These are phyloP conservation scores for Todus mexicanus DNA, from an alignment of 2,797 vertebrate genomes.

Conservation along the genomic window DNA sequence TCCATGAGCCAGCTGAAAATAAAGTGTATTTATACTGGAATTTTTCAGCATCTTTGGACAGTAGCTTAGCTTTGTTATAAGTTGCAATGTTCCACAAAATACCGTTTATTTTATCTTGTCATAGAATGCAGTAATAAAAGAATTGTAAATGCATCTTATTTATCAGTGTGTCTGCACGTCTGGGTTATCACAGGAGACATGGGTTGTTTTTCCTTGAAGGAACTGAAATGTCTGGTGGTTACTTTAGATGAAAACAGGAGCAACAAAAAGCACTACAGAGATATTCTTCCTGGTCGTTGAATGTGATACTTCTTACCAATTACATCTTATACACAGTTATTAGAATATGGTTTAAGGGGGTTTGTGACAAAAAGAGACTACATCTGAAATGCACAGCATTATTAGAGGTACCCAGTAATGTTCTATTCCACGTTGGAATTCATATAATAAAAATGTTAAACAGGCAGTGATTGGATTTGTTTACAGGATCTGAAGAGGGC, in stretches of 20 bases:
- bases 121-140: slow-evolving; percentile 70
- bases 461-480: slow-evolving; percentile 53
- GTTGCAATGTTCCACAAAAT: slow-evolving; percentile 68
- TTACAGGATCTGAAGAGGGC: slow-evolving; percentile 45
- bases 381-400: slow-evolving; percentile 71
- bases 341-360: slow-evolving; percentile 75
- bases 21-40: slow-evolving; percentile 51
- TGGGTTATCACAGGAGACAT: slow-evolving; percentile 67
- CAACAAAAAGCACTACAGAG: slow-evolving; percentile 55
- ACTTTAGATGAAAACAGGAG: slow-evolving; percentile 69
- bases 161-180: slow-evolving; percentile 63
- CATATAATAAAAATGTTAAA: slow-evolving; percentile 57
- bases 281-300: slow-evolving; percentile 56
- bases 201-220: slow-evolving; percentile 55
- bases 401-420: slow-evolving; percentile 67
- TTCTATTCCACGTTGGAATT: slow-evolving; percentile 38
- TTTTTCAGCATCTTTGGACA: slow-evolving; percentile 66
- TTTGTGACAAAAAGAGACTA: slow-evolving; percentile 73
- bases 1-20: slow-evolving; percentile 56
- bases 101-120: slow-evolving; percentile 74
- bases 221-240: slow-evolving; percentile 69
- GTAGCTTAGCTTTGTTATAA: slow-evolving; percentile 54
- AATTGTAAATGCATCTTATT: slow-evolving; percentile 71
- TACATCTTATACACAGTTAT: slow-evolving; percentile 71
- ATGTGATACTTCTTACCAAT: slow-evolving; percentile 68